Percentiles rank a stretch among this genome's conserved stretches.
Conservation (phyloP, 1,140 invertebrate genomes). For the Schlechtendalia chinensis region DNA sequence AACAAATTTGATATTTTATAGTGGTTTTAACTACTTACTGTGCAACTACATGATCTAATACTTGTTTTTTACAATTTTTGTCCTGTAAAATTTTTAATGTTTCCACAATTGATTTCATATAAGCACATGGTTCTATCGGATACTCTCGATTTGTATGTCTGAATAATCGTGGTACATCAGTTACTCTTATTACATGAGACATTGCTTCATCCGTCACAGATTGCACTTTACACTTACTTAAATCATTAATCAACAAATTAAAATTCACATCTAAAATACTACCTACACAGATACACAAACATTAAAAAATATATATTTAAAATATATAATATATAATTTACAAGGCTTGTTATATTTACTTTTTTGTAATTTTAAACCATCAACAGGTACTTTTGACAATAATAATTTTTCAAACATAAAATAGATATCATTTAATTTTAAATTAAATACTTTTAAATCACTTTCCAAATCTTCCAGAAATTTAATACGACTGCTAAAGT, state of each 20-base stretch:
- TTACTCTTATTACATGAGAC: conserved; percentile 45
- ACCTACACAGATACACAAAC: neutral
- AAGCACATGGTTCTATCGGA: conserved; percentile 41
- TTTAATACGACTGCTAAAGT: conserved; percentile 30
- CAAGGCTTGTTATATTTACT: conserved; percentile 4
- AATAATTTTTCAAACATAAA: conserved; percentile 22
- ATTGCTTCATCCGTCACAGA: conserved; percentile 37
- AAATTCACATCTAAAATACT: conserved; percentile 32
- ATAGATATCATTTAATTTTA: conserved; percentile 44
- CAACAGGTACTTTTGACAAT: neutral
- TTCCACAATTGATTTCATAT: conserved; percentile 42
- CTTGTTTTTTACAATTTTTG: conserved; percentile 39
- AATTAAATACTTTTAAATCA: conserved; percentile 37
- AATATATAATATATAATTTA: no score
- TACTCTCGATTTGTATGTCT: conserved; percentile 41
- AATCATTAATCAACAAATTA: neutral
- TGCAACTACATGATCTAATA: conserved; percentile 35
- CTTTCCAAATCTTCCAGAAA: conserved; percentile 37
- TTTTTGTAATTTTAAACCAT: conserved; percentile 21
- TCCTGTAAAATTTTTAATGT: conserved; percentile 35
- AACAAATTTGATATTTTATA: neutral
- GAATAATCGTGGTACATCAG: conserved; percentile 41
- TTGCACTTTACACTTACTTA: conserved; percentile 37
- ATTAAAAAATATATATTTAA: neutral
- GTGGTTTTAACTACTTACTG: neutral